phyloP scores from a whole-genome alignment of 1,140 invertebrate genomes.

The Drosophila bipectinata region DNA sequence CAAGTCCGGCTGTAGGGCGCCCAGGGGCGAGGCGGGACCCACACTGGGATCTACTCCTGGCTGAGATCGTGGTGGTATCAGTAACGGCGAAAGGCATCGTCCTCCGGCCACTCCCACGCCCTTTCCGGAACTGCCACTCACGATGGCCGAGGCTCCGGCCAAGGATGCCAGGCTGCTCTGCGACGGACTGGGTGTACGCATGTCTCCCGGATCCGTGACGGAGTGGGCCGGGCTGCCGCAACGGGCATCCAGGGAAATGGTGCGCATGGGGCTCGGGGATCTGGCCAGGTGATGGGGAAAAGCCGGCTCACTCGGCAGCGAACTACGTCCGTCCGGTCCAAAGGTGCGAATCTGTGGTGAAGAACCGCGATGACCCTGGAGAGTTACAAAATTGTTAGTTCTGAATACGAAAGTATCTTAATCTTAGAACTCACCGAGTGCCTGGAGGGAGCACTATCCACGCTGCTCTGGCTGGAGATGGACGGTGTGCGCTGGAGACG shows the following conservation, averaged over 20 bases:
- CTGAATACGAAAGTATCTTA: neutral
- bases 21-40: slow-evolving; percentile 89
- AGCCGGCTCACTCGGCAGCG: slow-evolving; percentile 74
- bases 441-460: slow-evolving; percentile 89
- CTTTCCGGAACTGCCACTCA: slow-evolving; percentile 54
- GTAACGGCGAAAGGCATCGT: slow-evolving; percentile 89
- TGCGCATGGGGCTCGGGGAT: slow-evolving; percentile 90
- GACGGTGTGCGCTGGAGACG: slow-evolving; percentile 88
- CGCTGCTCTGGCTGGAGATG: slow-evolving; percentile 91
- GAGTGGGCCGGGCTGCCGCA: slow-evolving; percentile 85
- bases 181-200: slow-evolving; percentile 84
- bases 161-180: slow-evolving; percentile 87
- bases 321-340: slow-evolving; percentile 88
- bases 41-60: slow-evolving; percentile 81
- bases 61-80: slow-evolving; percentile 86
- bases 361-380: slow-evolving; percentile 88
- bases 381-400: neutral
- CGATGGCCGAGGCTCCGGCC: slow-evolving; percentile 76
- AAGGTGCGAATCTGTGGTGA: slow-evolving; percentile 91
- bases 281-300: slow-evolving; percentile 84
- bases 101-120: slow-evolving; percentile 70
- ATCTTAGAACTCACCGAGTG: slow-evolving; percentile 85
- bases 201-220: slow-evolving; percentile 63
- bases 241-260: slow-evolving; percentile 89
- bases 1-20: slow-evolving; percentile 93